These are phyloP conservation scores for Limulus polyphemus DNA, from an alignment of 2,888 invertebrate species.

Conservation along the genomic window DNA sequence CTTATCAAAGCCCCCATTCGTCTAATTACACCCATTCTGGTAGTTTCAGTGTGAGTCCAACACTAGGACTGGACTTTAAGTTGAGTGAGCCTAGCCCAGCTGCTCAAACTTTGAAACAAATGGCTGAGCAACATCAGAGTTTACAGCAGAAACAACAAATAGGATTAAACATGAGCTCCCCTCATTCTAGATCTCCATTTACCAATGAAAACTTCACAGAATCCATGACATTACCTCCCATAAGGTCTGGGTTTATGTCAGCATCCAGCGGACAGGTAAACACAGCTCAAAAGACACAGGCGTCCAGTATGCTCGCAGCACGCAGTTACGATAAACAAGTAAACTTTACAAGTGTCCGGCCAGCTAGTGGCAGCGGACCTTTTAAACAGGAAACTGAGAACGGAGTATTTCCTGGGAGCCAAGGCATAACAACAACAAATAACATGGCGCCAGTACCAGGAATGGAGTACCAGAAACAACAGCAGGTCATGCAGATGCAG, in stretches of 20 bases:
- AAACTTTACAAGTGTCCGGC: not conserved
- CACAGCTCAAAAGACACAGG: not conserved
- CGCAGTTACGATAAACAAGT: too few relatives aligned
- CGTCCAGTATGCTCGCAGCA: not conserved
- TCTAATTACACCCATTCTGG: too few relatives aligned
- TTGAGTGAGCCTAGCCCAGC: conserved; percentile 53
- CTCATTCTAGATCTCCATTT: conserved; percentile 23
- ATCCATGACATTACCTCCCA: conserved; percentile 6
- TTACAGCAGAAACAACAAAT: conserved; percentile 33
- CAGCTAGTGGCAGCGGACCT: not conserved
- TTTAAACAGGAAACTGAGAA: not conserved
- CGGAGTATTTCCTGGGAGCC: not conserved
- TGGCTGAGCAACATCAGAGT: conserved; percentile 94
- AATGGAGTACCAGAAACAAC: conserved; percentile 11
- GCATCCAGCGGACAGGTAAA: not conserved
- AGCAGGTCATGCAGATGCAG: conserved; percentile 1
- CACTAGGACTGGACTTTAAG: conserved; percentile 17
- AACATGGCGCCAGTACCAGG: not conserved
- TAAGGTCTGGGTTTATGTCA: not conserved
- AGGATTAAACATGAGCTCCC: conserved; percentile 12
- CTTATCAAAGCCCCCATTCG: too few relatives aligned
- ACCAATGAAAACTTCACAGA: conserved; percentile 19
- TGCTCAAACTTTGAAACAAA: conserved; percentile 86
- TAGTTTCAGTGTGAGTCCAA: conserved; percentile 1
- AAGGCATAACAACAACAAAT: not conserved